phyloP scores from a whole-genome alignment of 2,888 invertebrate species.

The Neria commutata region DNA sequence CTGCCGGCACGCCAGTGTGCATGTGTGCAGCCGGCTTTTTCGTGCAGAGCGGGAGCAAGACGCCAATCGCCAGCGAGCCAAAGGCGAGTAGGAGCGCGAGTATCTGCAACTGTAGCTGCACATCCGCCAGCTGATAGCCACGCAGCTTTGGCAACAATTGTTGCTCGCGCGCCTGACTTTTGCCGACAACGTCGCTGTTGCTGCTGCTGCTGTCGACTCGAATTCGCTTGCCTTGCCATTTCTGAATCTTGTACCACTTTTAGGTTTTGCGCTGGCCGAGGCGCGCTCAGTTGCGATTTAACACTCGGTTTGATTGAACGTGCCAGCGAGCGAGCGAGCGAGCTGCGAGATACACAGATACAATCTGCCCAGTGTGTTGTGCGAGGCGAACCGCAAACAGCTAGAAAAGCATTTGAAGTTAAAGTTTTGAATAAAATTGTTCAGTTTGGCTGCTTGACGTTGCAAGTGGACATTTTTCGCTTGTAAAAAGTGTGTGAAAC shows the following conservation, averaged over 20 bases:
- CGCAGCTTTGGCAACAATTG: background rate
- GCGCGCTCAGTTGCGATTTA: slow-evolving; percentile 38
- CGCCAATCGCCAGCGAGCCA: background rate
- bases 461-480: background rate
- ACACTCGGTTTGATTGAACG: slow-evolving; percentile 37
- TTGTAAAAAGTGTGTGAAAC: too few species aligned
- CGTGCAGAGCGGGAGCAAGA: background rate
- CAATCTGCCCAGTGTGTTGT: slow-evolving; percentile 10
- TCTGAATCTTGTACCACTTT: background rate
- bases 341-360: background rate
- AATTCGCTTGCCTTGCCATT: background rate
- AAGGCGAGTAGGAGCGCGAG: background rate
- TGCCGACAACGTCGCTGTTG: background rate
- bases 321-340: slow-evolving; percentile 21
- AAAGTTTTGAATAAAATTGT: slow-evolving; percentile 13
- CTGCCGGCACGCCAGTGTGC: background rate
- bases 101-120: background rate
- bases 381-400: background rate
- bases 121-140: too few species aligned
- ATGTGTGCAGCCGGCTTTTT: background rate
- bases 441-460: background rate
- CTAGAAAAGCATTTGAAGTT: background rate
- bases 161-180: background rate
- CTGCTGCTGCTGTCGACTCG: background rate
- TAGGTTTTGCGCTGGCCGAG: slow-evolving; percentile 12